phyloP scores from a whole-genome alignment of 2,888 invertebrate species.

The Hartigia nigra region DNA sequence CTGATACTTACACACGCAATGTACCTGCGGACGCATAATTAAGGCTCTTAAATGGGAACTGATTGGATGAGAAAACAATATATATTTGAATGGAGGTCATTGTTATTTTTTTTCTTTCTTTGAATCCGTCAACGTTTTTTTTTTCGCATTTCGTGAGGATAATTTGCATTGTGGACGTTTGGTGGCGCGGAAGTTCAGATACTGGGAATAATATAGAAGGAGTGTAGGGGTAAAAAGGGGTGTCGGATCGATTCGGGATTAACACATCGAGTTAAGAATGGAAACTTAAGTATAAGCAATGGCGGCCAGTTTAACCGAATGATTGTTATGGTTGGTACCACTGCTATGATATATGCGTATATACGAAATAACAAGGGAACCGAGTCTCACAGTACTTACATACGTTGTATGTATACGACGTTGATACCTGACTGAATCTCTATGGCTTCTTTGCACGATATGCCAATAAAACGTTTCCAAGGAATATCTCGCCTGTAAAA shows the following conservation, averaged over 20 bases:
- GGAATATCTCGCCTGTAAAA: constrained; percentile 55
- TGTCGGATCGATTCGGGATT: constrained; percentile 28
- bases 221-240: not conserved
- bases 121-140: not conserved
- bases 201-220: not conserved
- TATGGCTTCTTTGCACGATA: constrained; percentile 63
- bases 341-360: constrained; percentile 6
- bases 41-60: not conserved
- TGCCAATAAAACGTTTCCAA: constrained; percentile 60
- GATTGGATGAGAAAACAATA: not conserved
- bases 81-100: not conserved
- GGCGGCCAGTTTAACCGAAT: constrained; percentile 38
- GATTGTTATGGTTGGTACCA: constrained; percentile 20
- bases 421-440: constrained; percentile 10
- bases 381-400: not conserved
- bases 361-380: constrained; percentile 28
- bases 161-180: not conserved
- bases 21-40: not conserved
- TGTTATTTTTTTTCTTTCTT: not conserved
- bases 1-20: not conserved
- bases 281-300: constrained; percentile 43
- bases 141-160: not conserved
- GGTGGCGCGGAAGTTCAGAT: not conserved
- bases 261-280: constrained; percentile 49
- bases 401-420: not conserved